Base-by-base conservation (phyloP, 2,888 invertebrate genomes). In the Busseola fusca region DNA sequence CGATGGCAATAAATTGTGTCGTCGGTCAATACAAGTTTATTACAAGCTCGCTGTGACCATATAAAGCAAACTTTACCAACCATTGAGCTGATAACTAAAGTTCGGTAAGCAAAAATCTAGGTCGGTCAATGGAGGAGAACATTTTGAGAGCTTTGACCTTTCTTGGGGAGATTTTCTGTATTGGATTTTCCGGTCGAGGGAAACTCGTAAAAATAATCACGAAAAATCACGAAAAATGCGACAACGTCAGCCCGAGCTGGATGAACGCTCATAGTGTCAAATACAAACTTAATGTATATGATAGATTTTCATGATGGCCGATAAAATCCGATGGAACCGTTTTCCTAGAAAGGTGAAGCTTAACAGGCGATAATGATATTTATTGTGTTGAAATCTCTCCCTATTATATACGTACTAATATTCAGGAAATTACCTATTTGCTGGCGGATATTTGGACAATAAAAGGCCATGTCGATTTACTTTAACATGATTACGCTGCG, bases 11-110 rank as follows among this genome's bases (percentile, higher is more conserved):
- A 78, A 71, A 78, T 63, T 62, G 30, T 64, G 14, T 21, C 45
- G 50, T n/a, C 25, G 30, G 34, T 62, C 48, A 58, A 69, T 64
- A 76, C 18, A 34, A 58, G 52, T 64, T 60, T 82, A 64, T 56
- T 50, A 56, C 42, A 18, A 78, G 25, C 45, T 37, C 21, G 34
- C 30, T 58, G 56, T 34, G 50, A 48, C 7, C 30, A 64, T 83
- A 67, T 64, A 64, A 74, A 65, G 42, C 9, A 18, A 67, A 52
- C 12, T 54, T 71, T 63, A 12, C 50, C 34, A 40, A 40, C 54
- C 16, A 56, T 68, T 82, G 62, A 37, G 65, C 59, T 79, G 56
- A 64, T 67, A 62, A 64, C 54, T 14, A 54, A 83, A 83, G 74
- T 83, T 80, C 34, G 45, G 48, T 45, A 37, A 56, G 54, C 50